These are phyloP conservation scores for Parotocinclus haroldoi DNA, from an alignment of 2,797 vertebrate genomes.

Conservation along the genomic window DNA sequence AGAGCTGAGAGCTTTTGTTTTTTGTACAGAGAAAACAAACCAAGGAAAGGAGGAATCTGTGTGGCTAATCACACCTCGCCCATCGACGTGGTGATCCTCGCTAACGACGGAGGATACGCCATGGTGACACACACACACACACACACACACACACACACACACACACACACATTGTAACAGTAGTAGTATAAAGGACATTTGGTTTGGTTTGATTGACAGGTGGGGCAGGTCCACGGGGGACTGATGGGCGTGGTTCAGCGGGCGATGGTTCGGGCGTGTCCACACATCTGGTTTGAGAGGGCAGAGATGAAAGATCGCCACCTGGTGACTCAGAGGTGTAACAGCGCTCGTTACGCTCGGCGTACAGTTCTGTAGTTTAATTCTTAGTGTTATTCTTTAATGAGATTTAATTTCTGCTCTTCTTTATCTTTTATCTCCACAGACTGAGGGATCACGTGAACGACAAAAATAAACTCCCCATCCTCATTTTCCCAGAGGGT, in stretches of 20 bases:
- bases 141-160: background rate
- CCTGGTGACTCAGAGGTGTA: constrained; percentile 87
- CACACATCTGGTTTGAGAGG: constrained; percentile 96
- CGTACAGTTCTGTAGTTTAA: too few relatives aligned
- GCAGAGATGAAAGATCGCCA: constrained; percentile 95
- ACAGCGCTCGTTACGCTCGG: background rate
- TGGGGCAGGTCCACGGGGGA: constrained; percentile 92
- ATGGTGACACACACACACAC: constrained; percentile 75
- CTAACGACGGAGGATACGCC: constrained; percentile 92
- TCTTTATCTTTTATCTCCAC: constrained; percentile 27
- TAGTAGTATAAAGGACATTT: background rate
- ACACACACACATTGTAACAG: background rate
- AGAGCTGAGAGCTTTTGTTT: background rate
- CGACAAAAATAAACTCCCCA: constrained; percentile 89
- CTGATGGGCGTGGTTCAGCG: constrained; percentile 91
- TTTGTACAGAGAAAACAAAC: constrained; percentile 83
- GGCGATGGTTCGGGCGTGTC: constrained; percentile 89
- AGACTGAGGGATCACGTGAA: constrained; percentile 89
- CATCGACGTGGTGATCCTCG: constrained; percentile 91
- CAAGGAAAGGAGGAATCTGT: constrained; percentile 92
- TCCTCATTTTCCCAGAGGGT: constrained; percentile 98
- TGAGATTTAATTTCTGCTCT: background rate
- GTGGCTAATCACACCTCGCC: constrained; percentile 96
- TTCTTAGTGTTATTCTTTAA: background rate
- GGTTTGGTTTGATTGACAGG: constrained; percentile 63